Percentiles rank a stretch among this genome's conserved stretches.
Evolutionary conservation across 2,888 invertebrate species (phyloP).

Genomic region (Volucella bombylans): DNA sequence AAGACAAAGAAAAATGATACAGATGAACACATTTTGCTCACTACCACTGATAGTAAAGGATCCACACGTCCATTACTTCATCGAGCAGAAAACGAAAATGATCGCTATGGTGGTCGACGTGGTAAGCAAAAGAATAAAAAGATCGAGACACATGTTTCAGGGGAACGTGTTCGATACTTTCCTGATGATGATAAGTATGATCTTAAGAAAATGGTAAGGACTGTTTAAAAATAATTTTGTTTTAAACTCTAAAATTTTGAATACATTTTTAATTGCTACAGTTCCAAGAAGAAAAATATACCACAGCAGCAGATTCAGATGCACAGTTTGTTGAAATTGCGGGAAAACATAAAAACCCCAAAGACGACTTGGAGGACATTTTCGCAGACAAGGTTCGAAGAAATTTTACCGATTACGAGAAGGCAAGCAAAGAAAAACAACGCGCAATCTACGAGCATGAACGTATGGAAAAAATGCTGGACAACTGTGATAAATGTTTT

Average conservation of each 20-base stretch:
- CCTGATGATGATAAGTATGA: conserved; percentile 94
- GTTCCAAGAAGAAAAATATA: conserved; percentile 92
- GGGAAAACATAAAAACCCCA: conserved; percentile 85
- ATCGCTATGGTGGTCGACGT: conserved; percentile 75
- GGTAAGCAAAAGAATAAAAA: conserved; percentile 79
- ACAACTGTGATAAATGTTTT: conserved; percentile 92
- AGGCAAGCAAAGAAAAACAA: conserved; percentile 85
- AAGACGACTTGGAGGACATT: conserved; percentile 92
- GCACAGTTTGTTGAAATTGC: conserved; percentile 90
- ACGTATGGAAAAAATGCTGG: conserved; percentile 87
- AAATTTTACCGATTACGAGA: conserved; percentile 85
- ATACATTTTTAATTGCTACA: conserved; percentile 79
- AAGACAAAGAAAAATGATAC: conserved; percentile 65
- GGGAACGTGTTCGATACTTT: conserved; percentile 91
- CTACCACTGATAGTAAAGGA: conserved; percentile 87
- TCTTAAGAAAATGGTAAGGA: conserved; percentile 89
- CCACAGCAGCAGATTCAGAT: conserved; percentile 90
- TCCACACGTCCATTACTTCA: conserved; percentile 86
- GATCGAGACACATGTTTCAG: conserved; percentile 88
- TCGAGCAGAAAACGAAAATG: conserved; percentile 72
- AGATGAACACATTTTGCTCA: conserved; percentile 86
- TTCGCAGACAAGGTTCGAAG: conserved; percentile 90
- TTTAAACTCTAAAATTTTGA: background rate
- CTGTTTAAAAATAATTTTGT: background rate
- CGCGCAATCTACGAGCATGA: conserved; percentile 89